These are phyloP conservation scores for Umimayanthus chanpuru DNA, from an alignment of 92 coral and sea anemone genomes.

Conservation along the genomic window DNA sequence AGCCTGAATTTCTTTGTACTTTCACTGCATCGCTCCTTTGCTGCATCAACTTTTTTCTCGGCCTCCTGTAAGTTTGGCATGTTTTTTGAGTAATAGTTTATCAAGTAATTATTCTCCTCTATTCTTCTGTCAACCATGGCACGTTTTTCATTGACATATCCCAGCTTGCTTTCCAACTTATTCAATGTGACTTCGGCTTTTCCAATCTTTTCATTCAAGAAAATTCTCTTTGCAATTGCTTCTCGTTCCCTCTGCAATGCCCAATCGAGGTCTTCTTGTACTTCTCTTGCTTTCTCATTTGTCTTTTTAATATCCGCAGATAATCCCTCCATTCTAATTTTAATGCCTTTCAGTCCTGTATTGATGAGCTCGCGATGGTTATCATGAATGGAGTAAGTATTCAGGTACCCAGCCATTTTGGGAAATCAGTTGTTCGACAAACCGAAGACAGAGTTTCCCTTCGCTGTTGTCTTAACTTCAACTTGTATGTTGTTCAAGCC, in stretches of 20 bases:
- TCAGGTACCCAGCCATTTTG: constrained; percentile 26
- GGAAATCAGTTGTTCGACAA: background rate
- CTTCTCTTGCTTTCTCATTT: constrained; percentile 21
- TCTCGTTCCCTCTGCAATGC: constrained; percentile 11
- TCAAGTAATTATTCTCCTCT: constrained; percentile 1
- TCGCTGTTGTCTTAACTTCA: background rate
- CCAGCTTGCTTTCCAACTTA: constrained; percentile 14
- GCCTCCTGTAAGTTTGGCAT: constrained; percentile 29
- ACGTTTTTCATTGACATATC: constrained; percentile 31
- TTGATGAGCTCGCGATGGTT: constrained; percentile 26
- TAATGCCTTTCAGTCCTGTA: constrained; percentile 25
- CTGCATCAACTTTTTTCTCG: constrained; percentile 22
- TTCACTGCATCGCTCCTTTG: constrained; percentile 31
- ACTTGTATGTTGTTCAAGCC: background rate
- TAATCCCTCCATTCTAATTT: background rate
- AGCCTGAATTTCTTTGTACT: constrained; percentile 22
- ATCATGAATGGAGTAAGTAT: constrained; percentile 13
- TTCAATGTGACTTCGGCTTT: constrained; percentile 16
- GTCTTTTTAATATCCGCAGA: constrained; percentile 21
- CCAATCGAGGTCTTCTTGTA: constrained; percentile 30
- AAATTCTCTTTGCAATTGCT: constrained; percentile 30
- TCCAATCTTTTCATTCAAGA: constrained; percentile 35
- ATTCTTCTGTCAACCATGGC: constrained; percentile 22
- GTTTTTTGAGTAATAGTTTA: constrained; percentile 22
- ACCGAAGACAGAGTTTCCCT: background rate